Percentiles rank a stretch among this genome's conserved stretches.
phyloP scores from a whole-genome alignment of 1,140 invertebrate genomes.

The Drosophila micromelanica region DNA sequence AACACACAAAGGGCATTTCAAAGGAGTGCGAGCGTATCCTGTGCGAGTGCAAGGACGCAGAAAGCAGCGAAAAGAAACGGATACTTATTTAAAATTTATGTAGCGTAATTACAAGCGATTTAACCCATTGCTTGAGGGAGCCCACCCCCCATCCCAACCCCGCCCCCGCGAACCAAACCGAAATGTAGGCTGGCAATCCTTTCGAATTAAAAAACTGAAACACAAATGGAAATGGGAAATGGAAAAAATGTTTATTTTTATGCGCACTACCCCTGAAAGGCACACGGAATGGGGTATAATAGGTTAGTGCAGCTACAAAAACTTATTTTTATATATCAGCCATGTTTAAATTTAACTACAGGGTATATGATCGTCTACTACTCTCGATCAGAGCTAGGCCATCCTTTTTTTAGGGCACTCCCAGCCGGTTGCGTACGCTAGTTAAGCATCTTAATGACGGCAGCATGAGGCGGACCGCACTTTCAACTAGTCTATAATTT shows the following conservation, averaged over 20 bases:
- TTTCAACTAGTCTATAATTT: conserved; percentile 71
- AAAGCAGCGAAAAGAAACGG: conserved; percentile 79
- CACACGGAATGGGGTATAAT: background rate
- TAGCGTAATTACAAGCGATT: conserved; percentile 82
- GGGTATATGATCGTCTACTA: background rate
- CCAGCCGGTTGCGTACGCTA: conserved; percentile 9
- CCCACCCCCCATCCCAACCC: background rate
- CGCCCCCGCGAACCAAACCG: conserved; percentile 1
- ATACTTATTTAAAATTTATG: conserved; percentile 84
- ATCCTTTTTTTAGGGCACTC: background rate
- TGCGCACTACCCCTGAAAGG: background rate
- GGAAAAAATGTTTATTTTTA: conserved; percentile 19
- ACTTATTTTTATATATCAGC: too few species aligned
- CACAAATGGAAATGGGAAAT: conserved; percentile 61
- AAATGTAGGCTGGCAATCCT: conserved; percentile 43
- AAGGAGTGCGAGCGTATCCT: conserved; percentile 48
- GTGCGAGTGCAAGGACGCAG: conserved; percentile 53
- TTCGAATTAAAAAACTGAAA: conserved; percentile 69
- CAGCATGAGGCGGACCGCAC: conserved; percentile 35
- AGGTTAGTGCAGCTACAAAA: background rate
- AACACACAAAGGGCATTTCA: conserved; percentile 71
- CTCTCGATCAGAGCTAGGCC: too few species aligned
- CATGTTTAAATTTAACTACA: background rate
- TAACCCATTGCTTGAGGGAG: conserved; percentile 65
- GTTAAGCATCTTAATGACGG: conserved; percentile 51